These are phyloP conservation scores for Aix galericulata DNA, from an alignment of 2,113 vertebrate species.

Conservation along the genomic window DNA sequence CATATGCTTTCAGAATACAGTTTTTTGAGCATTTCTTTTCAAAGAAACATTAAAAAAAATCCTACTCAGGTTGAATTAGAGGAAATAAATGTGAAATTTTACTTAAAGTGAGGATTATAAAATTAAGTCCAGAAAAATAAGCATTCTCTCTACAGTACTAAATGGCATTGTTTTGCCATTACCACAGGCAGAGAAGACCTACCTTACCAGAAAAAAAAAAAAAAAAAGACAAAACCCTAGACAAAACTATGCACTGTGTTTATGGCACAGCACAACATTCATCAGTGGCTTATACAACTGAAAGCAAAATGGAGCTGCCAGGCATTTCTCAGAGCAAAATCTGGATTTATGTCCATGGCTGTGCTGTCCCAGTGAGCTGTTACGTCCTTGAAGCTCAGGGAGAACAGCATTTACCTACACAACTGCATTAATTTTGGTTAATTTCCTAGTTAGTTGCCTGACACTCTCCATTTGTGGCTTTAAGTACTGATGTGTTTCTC, in stretches of 20 bases:
- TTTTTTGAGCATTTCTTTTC: neutral
- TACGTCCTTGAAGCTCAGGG: neutral
- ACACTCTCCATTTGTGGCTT: neutral
- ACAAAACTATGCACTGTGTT: neutral
- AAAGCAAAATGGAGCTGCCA: neutral
- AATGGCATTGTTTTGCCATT: neutral
- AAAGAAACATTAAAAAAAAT: neutral
- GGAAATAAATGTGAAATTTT: neutral
- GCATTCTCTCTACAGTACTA: neutral
- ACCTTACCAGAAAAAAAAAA: neutral
- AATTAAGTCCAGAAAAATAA: neutral
- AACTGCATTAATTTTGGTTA: neutral
- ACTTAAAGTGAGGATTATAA: neutral
- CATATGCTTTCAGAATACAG: neutral
- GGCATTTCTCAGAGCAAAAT: neutral
- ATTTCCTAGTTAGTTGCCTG: neutral
- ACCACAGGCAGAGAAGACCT: neutral
- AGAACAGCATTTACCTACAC: neutral
- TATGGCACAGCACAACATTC: neutral
- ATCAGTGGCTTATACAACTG: neutral
- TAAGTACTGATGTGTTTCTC: neutral
- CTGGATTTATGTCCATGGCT: fast-evolving
- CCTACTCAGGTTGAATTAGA: neutral
- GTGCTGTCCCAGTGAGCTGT: neutral
- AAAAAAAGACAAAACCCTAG: neutral